Base-by-base conservation (phyloP, 2,113 vertebrate species). In the Pycnonotus jocosus region DNA sequence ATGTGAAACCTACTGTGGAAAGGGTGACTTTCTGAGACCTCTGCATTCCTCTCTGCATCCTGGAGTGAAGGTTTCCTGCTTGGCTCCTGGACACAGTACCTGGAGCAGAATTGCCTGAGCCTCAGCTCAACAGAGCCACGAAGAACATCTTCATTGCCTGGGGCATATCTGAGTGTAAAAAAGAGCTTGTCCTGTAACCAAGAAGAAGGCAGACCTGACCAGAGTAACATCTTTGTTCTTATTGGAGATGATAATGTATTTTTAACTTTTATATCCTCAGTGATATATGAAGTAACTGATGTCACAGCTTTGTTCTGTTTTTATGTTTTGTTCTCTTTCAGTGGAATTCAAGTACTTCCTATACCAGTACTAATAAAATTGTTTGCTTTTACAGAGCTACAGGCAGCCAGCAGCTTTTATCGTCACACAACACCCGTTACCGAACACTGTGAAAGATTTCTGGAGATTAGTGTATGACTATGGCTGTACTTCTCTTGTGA, bases 401-500 rank as follows among this genome's bases (percentile, higher is more conserved):
- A 98, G 99, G 96, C 99, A 99, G 89, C 99, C 99, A 21, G 99
- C 99, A 48, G 99, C 99, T 19, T 99, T 99, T 96, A 99, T 99
- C 5, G 99, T 99, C 96, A 99, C 99, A 23, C 99, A 99, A 71
- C 99, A 99, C 97, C 99, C 99, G 66, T 96, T 99, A 97, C 99
- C 99, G 73, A 99, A 99, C 98, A 99, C 99, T 37, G 99, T 99
- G 95, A 99, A 99, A 97, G 99, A 99, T 95, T 99, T 99, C 96
- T 99, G 99, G 99, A 99, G 99, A 97, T 98, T 99, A 90, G 99
- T 99, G 47, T 99, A 99, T 40, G 99, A 99, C 97, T 99, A 99
- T 11, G 99, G 99, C 91, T 99, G 99, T 82, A 99, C 99, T 83
- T 99, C 99, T 65, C 98, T 99, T 78, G 99, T 99, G 94, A 99